These are phyloP conservation scores for Drosophila cardini DNA, from an alignment of 1,140 invertebrate species.

Conservation along the genomic window DNA sequence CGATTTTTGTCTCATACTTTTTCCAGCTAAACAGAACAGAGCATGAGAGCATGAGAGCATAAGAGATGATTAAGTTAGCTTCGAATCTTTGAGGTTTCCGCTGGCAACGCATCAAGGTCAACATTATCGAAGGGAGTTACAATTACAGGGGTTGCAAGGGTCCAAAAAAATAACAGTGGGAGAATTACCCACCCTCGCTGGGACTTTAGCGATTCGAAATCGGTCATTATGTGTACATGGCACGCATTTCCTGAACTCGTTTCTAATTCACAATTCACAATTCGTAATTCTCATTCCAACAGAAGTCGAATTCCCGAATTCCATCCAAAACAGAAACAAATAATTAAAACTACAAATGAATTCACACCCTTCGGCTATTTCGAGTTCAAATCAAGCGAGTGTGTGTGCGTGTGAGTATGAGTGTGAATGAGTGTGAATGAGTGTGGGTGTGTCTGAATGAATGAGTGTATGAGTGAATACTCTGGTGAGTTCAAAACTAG, in stretches of 20 bases:
- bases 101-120: constrained; percentile 47
- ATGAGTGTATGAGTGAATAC: neutral
- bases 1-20: neutral
- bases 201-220: constrained; percentile 8
- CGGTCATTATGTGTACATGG: constrained; percentile 39
- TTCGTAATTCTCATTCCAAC: neutral
- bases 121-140: neutral
- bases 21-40: neutral
- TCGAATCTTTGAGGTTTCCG: constrained; percentile 26
- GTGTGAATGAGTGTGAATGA: neutral
- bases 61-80: constrained; percentile 26
- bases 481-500: neutral
- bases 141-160: constrained; percentile 7
- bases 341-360: constrained; percentile 80
- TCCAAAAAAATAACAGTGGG: constrained; percentile 13
- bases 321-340: constrained; percentile 51
- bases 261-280: constrained; percentile 6
- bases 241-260: constrained; percentile 44
- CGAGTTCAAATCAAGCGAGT: neutral
- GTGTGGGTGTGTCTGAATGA: neutral
- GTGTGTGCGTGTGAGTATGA: constrained; percentile 13
- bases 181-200: constrained; percentile 39
- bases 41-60: neutral
- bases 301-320: neutral
- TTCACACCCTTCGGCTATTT: constrained; percentile 49